These are phyloP conservation scores for Microtus oregoni DNA, from an alignment of 2,113 vertebrate genomes.

Conservation along the genomic window DNA sequence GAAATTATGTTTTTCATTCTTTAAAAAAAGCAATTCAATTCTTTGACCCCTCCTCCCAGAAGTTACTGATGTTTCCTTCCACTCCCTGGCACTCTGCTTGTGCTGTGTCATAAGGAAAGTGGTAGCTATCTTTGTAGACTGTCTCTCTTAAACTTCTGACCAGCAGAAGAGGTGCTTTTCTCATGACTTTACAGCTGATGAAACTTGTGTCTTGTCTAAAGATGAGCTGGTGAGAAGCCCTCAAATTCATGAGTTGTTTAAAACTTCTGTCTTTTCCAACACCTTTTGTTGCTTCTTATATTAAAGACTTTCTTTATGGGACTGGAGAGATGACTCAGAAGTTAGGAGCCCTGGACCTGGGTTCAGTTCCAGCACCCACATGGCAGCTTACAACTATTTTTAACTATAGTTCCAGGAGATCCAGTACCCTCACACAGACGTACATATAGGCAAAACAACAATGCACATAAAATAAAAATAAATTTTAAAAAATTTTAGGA, in stretches of 20 bases:
- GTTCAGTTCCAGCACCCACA: neutral
- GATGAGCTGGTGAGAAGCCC: neutral
- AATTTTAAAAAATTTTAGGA: neutral
- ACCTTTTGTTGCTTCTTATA: constrained; percentile 14
- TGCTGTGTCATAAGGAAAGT: neutral
- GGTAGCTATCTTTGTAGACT: neutral
- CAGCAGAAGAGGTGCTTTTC: constrained; percentile 10
- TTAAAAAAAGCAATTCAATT: neutral
- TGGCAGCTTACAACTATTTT: neutral
- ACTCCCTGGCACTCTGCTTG: neutral
- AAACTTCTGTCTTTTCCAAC: neutral
- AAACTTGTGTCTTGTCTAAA: constrained; percentile 50
- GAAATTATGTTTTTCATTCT: constrained; percentile 25
- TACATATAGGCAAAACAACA: neutral
- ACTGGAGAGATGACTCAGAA: neutral
- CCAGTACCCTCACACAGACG: neutral
- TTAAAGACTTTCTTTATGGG: constrained; percentile 5
- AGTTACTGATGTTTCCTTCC: neutral
- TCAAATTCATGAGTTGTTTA: constrained; percentile 25
- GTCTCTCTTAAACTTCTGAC: constrained; percentile 47
- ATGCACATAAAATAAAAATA: neutral
- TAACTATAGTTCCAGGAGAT: neutral
- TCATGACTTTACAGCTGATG: neutral
- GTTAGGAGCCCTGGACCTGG: neutral
- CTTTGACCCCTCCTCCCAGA: neutral